A percentile compares a stretch with the other conserved stretches of the same genome.
phyloP scores from a whole-genome alignment of 2,797 vertebrate species.

The Squalus acanthias region DNA sequence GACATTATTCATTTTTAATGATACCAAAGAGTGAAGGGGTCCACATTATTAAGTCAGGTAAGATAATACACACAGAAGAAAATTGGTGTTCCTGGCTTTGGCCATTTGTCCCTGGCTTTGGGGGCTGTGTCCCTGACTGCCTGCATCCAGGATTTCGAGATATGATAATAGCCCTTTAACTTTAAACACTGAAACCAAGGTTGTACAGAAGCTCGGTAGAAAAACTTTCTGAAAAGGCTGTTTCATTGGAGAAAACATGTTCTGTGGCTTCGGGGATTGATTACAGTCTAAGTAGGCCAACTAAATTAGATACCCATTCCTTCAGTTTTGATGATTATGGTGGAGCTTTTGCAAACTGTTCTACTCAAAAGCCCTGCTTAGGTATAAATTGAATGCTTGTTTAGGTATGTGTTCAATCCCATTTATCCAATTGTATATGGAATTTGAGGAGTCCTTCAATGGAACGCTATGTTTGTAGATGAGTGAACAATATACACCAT shows the following conservation, averaged over 20 bases:
- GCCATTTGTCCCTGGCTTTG: not conserved
- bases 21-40: not conserved
- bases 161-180: not conserved
- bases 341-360: not conserved
- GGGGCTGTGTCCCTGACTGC: not conserved
- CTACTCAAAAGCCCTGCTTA: not conserved
- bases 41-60: not conserved
- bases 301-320: not conserved
- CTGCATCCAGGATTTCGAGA: not conserved
- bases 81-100: not conserved
- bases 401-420: not conserved
- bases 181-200: not conserved
- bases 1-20: not conserved
- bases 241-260: not conserved
- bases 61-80: not conserved
- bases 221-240: not conserved
- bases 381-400: not conserved
- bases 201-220: not conserved
- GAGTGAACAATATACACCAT: not conserved
- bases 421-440: not conserved
- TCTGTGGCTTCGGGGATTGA: not conserved
- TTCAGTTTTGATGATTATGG: not conserved
- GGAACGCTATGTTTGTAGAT: not conserved
- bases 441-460: no score
- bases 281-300: conserved; percentile 28